Conservation (phyloP, 2,113 vertebrate species). For the Limanda limanda region DNA sequence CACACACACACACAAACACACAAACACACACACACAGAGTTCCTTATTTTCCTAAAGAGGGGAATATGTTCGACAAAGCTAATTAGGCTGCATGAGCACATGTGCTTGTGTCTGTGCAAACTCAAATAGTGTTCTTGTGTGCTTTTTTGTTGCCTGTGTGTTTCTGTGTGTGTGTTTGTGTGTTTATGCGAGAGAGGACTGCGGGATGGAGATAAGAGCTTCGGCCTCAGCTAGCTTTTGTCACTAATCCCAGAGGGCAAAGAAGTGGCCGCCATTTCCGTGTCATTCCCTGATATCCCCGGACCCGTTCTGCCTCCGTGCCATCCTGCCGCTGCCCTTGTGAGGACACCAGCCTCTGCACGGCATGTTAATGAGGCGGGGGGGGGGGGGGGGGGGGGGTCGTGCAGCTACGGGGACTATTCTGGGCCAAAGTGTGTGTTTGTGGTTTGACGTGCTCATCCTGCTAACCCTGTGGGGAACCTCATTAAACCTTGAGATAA, state of each 20-base stretch:
- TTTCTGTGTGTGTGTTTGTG: neutral
- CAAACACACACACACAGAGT: constrained; percentile 8
- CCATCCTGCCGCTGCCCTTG: constrained; percentile 64
- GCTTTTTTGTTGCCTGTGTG: constrained; percentile 6
- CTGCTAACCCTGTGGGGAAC: constrained; percentile 24
- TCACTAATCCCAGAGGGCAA: constrained; percentile 65
- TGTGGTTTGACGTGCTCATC: constrained; percentile 29
- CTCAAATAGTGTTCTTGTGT: constrained; percentile 26
- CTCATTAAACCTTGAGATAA: constrained; percentile 37
- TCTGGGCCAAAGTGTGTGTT: constrained; percentile 6
- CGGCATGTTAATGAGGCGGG: constrained; percentile 68
- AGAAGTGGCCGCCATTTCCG: constrained; percentile 56
- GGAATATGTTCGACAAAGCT: constrained; percentile 42
- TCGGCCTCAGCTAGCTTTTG: constrained; percentile 63
- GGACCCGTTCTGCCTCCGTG: constrained; percentile 47
- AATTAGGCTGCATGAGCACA: constrained; percentile 35
- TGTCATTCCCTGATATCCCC: constrained; percentile 70
- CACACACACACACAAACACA: constrained; percentile 1
- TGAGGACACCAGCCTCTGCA: constrained; percentile 61
- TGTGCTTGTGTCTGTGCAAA: constrained; percentile 18
- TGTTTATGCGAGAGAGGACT: constrained; percentile 51
- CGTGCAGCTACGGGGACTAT: constrained; percentile 17
- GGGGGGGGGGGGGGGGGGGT: too few species aligned
- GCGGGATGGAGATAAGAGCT: constrained; percentile 74
- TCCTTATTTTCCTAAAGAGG: constrained; percentile 36